Evolutionary conservation across 2,797 vertebrate genomes (phyloP).

Genomic region (Lepus oiostolus): DNA sequence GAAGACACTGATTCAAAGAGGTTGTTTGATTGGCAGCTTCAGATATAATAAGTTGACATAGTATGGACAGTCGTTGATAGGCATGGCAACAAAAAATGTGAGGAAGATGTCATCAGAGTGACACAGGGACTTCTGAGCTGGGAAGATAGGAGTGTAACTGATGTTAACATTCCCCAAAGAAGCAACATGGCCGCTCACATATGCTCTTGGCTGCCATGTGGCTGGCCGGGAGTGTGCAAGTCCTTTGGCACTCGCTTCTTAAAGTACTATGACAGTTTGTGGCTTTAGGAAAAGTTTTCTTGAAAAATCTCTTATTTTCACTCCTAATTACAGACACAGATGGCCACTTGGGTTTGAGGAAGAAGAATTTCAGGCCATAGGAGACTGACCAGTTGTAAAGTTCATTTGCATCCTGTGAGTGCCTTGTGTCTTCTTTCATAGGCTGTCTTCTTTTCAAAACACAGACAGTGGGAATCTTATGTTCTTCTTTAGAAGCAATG

Average conservation of each 20-base stretch:
- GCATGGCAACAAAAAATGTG: neutral
- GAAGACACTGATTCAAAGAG: conserved; percentile 68
- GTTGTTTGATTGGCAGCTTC: conserved; percentile 73
- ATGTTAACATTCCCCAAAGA: neutral
- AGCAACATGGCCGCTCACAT: conserved; percentile 22
- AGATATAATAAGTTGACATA: conserved; percentile 24
- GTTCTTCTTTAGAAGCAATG: conserved; percentile 36
- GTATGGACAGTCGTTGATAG: conserved; percentile 26
- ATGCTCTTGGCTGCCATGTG: neutral
- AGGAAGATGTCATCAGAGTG: conserved; percentile 16
- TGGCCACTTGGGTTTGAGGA: neutral
- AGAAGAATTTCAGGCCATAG: neutral
- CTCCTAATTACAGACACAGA: conserved; percentile 61
- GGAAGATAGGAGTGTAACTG: neutral
- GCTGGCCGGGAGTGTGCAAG: conserved; percentile 52
- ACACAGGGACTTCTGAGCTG: neutral
- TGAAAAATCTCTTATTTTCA: conserved; percentile 50
- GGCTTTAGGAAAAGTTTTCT: conserved; percentile 69
- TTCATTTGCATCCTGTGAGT: conserved; percentile 38
- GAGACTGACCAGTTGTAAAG: conserved; percentile 20
- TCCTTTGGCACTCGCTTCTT: conserved; percentile 23
- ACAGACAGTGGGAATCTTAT: conserved; percentile 4
- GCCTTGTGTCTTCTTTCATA: conserved; percentile 10
- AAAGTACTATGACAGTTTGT: conserved; percentile 30
- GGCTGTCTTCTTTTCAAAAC: conserved; percentile 52